Conservation (phyloP, 2,797 vertebrate species). For the Phataginus tetradactyla region DNA sequence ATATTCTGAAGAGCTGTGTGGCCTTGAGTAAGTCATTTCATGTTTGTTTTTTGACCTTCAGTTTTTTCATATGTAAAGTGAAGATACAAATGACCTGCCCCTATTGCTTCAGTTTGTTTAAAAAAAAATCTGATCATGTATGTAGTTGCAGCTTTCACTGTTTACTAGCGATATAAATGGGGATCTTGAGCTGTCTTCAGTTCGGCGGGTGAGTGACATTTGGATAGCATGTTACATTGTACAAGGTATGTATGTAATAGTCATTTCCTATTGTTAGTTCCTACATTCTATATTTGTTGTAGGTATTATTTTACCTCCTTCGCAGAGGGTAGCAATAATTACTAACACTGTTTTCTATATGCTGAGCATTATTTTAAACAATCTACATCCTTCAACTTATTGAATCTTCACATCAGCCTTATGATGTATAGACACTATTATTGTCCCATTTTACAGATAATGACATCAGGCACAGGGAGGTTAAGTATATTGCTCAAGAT, state of each 20-base stretch:
- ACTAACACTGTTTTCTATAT: background rate
- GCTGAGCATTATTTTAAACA: background rate
- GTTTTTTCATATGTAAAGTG: conserved; percentile 7
- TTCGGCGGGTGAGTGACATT: background rate
- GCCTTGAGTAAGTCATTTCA: background rate
- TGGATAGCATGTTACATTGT: accelerated
- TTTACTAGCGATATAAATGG: accelerated
- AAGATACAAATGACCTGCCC: background rate
- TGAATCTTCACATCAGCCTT: background rate
- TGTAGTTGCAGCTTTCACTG: background rate
- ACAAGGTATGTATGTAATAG: background rate
- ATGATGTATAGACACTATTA: background rate
- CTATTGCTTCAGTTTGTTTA: background rate
- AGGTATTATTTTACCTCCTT: background rate
- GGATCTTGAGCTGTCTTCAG: background rate
- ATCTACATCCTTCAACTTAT: background rate
- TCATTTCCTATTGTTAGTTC: background rate
- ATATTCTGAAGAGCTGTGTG: background rate
- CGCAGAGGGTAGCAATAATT: background rate
- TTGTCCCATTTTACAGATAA: background rate
- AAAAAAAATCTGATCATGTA: background rate
- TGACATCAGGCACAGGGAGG: background rate
- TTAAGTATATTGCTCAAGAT: background rate
- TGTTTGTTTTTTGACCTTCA: background rate
- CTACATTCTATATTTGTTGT: background rate